These are phyloP conservation scores for Periplaneta americana DNA, from an alignment of 1,140 invertebrate species.

Conservation along the genomic window DNA sequence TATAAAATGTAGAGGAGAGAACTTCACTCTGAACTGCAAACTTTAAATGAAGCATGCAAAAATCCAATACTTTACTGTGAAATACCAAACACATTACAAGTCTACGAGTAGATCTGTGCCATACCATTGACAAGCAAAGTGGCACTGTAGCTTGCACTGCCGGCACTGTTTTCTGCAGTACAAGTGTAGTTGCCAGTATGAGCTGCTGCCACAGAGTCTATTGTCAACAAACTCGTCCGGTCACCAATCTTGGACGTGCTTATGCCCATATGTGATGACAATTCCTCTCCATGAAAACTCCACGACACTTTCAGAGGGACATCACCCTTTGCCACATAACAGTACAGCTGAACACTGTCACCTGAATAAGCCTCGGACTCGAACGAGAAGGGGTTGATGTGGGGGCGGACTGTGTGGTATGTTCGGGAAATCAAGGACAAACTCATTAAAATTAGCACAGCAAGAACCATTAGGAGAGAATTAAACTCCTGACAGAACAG, in stretches of 20 bases:
- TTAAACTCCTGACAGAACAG: no score
- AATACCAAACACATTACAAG: no score
- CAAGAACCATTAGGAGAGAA: no score
- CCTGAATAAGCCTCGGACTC: constrained; percentile 45
- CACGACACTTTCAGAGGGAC: constrained; percentile 53
- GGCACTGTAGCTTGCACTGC: constrained; percentile 56
- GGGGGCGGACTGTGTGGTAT: constrained; percentile 53
- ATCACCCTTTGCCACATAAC: constrained; percentile 44
- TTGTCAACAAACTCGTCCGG: constrained; percentile 39
- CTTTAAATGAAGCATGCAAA: no score
- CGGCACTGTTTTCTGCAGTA: constrained; percentile 57
- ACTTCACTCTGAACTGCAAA: no score
- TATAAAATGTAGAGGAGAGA: no score
- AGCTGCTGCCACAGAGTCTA: constrained; percentile 29
- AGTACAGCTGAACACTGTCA: constrained; percentile 44
- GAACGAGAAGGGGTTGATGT: constrained; percentile 53
- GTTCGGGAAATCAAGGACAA: no score
- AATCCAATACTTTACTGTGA: no score
- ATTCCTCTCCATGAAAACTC: constrained; percentile 52
- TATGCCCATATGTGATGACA: constrained; percentile 44
- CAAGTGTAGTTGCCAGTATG: constrained; percentile 27
- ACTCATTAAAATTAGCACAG: no score
- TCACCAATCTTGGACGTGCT: constrained; percentile 32
- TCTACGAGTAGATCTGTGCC: no score
- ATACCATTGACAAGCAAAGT: constrained; percentile 65